Evolutionary conservation across 2,888 invertebrate genomes (phyloP).

Genomic region (Dorcus parallelipipedus): DNA sequence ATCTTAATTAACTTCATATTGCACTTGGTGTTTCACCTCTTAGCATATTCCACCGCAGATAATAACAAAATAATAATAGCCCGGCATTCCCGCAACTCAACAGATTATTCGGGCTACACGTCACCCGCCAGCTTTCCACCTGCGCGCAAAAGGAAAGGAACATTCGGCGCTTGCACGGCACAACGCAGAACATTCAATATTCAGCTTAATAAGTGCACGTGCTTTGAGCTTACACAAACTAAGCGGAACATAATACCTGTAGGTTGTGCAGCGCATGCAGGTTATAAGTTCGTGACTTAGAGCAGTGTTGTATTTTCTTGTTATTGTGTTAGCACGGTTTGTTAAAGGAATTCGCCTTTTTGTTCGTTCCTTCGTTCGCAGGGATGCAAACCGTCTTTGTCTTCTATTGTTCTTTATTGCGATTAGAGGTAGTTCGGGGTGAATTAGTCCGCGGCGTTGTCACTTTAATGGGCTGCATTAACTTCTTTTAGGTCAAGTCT

Average conservation of each 20-base stretch:
- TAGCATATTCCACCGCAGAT: not conserved
- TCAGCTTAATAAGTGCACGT: not conserved
- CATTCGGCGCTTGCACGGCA: not conserved
- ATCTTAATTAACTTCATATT: not conserved
- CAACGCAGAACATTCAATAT: not conserved
- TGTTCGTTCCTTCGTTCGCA: no score
- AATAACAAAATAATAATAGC: not conserved
- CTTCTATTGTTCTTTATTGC: no score
- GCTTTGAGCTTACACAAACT: not conserved
- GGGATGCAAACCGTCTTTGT: no score
- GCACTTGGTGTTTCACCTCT: not conserved
- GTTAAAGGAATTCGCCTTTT: slow-evolving; percentile 2
- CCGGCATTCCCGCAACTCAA: not conserved
- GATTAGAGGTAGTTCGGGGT: no score
- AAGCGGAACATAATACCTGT: not conserved
- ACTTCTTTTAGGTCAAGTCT: no score
- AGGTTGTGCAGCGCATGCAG: not conserved
- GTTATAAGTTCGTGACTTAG: slow-evolving; percentile 11
- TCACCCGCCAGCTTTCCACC: not conserved
- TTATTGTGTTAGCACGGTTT: slow-evolving; percentile 7
- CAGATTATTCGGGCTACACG: not conserved
- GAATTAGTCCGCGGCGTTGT: no score
- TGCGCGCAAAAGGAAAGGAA: not conserved
- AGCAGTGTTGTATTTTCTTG: slow-evolving; percentile 5
- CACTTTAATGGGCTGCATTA: no score